Conservation (phyloP, 92 coral and sea anemone genomes). For the Isaurus tuberculatus region DNA sequence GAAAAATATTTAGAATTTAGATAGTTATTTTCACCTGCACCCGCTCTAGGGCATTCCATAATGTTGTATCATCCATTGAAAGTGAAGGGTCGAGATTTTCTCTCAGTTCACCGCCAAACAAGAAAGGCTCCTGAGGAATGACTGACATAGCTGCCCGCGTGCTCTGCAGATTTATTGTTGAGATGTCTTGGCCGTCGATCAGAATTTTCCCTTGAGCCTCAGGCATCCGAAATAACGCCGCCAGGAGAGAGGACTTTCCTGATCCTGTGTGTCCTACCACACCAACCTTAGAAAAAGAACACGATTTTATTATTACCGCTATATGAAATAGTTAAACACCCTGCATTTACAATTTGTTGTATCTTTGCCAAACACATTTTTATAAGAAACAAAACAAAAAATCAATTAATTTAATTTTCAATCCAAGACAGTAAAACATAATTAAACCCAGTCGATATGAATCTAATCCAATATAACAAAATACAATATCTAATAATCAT, state of each 20-base stretch:
- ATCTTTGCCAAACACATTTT: background rate
- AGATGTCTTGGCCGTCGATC: conserved; percentile 39
- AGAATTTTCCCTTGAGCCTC: conserved; percentile 26
- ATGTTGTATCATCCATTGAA: conserved; percentile 2
- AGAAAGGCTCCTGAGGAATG: conserved; percentile 29
- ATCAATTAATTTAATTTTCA: too few relatives aligned
- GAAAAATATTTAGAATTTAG: background rate
- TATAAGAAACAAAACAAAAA: too few relatives aligned
- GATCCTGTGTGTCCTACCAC: conserved; percentile 43
- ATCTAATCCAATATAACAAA: too few relatives aligned
- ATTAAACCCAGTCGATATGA: too few relatives aligned
- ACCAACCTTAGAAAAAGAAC: too few relatives aligned
- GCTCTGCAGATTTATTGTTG: conserved; percentile 23
- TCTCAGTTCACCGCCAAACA: conserved; percentile 39
- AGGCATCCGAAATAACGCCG: conserved; percentile 32
- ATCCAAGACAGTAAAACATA: too few relatives aligned
- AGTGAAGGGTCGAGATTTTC: conserved; percentile 25
- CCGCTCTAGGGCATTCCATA: conserved; percentile 39
- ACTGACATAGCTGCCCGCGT: conserved; percentile 33
- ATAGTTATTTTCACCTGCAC: conserved; percentile 10
- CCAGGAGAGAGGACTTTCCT: conserved; percentile 33
- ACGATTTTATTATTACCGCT: too few relatives aligned
- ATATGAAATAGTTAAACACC: background rate
- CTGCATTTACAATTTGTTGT: background rate
- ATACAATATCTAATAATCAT: too few relatives aligned